Evolutionary conservation across 2,113 vertebrate genomes (phyloP).

Genomic region (Cinclus cinclus): DNA sequence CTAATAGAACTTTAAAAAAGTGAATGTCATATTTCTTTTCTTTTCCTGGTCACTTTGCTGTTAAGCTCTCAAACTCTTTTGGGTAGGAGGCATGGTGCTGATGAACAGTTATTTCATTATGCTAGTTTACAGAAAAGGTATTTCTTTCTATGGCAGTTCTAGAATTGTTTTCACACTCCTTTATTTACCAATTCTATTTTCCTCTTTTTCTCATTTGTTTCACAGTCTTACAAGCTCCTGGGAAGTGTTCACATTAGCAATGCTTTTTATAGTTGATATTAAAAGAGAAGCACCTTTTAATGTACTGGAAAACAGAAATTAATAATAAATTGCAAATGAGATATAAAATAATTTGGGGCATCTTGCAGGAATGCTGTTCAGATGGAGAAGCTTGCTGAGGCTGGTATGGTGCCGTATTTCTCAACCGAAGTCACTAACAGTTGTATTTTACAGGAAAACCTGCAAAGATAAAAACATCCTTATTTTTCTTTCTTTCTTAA

Average conservation of each 20-base stretch:
- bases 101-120: not conserved
- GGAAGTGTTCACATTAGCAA: not conserved
- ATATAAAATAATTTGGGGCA: not conserved
- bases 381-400: not conserved
- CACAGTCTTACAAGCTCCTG: not conserved
- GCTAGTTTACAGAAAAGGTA: not conserved
- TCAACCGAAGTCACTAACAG: not conserved
- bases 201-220: not conserved
- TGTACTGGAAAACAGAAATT: not conserved
- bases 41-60: not conserved
- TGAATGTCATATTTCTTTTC: not conserved
- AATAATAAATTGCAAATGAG: not conserved
- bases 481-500: not conserved
- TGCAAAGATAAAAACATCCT: not conserved
- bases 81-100: not conserved
- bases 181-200: not conserved
- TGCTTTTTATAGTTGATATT: not conserved
- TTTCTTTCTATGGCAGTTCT: not conserved
- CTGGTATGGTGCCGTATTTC: not conserved
- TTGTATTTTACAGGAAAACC: not conserved
- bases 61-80: not conserved
- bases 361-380: conserved; percentile 1
- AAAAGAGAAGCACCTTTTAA: not conserved
- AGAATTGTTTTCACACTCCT: not conserved
- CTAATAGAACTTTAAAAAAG: not conserved